Evolutionary conservation across 2,113 vertebrate species (phyloP).

Genomic region (Cochlearius cochlearius): DNA sequence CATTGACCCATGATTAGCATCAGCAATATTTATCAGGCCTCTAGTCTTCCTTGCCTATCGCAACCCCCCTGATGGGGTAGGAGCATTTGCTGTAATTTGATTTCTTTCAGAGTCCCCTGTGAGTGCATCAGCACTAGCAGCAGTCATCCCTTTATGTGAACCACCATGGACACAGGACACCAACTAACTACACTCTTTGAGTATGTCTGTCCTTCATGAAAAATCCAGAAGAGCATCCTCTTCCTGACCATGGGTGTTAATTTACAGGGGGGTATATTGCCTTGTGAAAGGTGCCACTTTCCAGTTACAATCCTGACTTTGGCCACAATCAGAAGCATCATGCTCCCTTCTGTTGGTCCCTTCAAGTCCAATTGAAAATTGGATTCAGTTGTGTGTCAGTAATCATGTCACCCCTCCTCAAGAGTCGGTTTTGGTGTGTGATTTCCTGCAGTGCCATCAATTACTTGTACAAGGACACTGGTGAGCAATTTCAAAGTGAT

Average conservation of each 20-base stretch:
- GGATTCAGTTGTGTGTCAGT: background rate
- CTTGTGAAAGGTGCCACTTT: background rate
- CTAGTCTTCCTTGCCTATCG: background rate
- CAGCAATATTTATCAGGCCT: background rate
- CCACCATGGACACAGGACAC: too few species aligned
- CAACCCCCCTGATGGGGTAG: fast-evolving
- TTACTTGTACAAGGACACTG: background rate
- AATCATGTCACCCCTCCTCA: background rate
- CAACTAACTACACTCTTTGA: background rate
- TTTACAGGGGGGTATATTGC: too few species aligned
- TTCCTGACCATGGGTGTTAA: background rate
- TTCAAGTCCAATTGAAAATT: background rate
- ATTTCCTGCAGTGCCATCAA: background rate
- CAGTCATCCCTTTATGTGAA: background rate
- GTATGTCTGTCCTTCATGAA: background rate
- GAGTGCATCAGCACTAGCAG: background rate
- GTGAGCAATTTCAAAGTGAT: background rate
- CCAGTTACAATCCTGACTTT: background rate
- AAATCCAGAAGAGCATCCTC: background rate
- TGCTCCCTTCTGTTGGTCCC: background rate
- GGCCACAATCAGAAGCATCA: background rate
- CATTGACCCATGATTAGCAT: background rate
- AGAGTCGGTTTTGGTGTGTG: background rate
- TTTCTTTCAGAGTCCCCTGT: background rate
- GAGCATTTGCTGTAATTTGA: background rate